Base-by-base conservation (phyloP, 2,888 invertebrate species). In the Lasioglossum morio region DNA sequence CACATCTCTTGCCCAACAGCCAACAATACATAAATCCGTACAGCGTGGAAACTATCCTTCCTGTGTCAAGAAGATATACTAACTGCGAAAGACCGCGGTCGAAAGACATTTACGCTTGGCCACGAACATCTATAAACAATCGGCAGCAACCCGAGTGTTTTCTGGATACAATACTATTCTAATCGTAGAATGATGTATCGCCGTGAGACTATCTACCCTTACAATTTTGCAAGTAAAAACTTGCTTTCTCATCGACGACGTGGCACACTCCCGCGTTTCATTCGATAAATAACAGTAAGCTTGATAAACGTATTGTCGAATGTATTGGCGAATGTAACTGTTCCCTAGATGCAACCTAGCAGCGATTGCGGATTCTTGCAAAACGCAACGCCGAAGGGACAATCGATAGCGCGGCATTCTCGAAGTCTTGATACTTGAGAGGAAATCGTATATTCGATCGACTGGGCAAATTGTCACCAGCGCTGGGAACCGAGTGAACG, bases 211-310 rank as follows among this genome's bases (percentile, higher is more conserved):
- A 79, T 83, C 66, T n/a, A 23, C 37, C 74, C 72, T 46, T 57
- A 76, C 66, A 79, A 85, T 76, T 85, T 70, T 79, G 60, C 79
- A 75, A 83, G 72, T 83, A 72, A 79, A 69, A 37, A 77, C 23
- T 43, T 82, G 46, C 34, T 78, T 72, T 72, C 53, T 12, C n/a
- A 16, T 12, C 66, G 23, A 23, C 19, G 27, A 27, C 7, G 46
- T 19, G 19, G 27, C 70, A 34, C 57, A 78, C 8, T 34, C 70
- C 0, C 5, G 30, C 34, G 48, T 72, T 57, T 72, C 53, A 19
- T 76, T 72, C 70, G 48, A 75, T 83, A 79, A 73, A 73, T 75
- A 72, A 77, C 53, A 5, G 4, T 27, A 53, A n/a, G 57, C 16
- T 63, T 79, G 23, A 79, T 85, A 79, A 83, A 85, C 79, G 43